phyloP scores from a whole-genome alignment of 2,113 vertebrate species.

The Phyllopteryx taeniolatus region DNA sequence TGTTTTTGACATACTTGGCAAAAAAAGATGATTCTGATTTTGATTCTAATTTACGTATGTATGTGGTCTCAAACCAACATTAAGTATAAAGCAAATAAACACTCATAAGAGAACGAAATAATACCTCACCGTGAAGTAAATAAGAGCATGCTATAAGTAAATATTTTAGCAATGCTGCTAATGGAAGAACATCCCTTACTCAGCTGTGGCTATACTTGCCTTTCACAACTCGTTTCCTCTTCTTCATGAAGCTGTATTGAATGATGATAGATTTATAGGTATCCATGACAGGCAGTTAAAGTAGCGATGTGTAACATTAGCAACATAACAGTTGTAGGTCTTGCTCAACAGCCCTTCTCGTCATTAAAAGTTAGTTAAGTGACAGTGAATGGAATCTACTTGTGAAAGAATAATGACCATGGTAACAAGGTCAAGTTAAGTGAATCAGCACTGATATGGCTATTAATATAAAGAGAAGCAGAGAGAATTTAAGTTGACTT shows the following conservation, averaged over 20 bases:
- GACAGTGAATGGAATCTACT: slow-evolving; percentile 62
- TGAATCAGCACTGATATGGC: slow-evolving; percentile 54
- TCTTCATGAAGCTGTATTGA: slow-evolving; percentile 33
- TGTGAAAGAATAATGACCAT: slow-evolving; percentile 64
- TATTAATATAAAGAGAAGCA: slow-evolving; percentile 49
- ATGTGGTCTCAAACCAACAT: no score
- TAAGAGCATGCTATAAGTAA: no score
- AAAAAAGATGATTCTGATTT: no score
- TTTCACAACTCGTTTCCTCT: slow-evolving; percentile 25
- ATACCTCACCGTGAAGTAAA: no score
- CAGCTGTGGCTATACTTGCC: slow-evolving; percentile 1
- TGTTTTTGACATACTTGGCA: no score
- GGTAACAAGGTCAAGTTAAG: slow-evolving; percentile 60
- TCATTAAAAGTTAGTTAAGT: slow-evolving; percentile 73
- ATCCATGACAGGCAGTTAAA: slow-evolving; percentile 61
- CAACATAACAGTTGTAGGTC: slow-evolving; percentile 65
- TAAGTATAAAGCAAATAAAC: no score
- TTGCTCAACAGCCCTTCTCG: slow-evolving; percentile 68
- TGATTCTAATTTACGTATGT: no score
- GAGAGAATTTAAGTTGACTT: slow-evolving; percentile 7
- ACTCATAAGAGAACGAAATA: no score
- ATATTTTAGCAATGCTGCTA: neutral
- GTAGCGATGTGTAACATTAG: slow-evolving; percentile 62
- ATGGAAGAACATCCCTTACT: neutral
- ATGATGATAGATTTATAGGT: slow-evolving; percentile 34